phyloP scores from a whole-genome alignment of 2,113 vertebrate genomes.

The Oncorhynchus kisutch region DNA sequence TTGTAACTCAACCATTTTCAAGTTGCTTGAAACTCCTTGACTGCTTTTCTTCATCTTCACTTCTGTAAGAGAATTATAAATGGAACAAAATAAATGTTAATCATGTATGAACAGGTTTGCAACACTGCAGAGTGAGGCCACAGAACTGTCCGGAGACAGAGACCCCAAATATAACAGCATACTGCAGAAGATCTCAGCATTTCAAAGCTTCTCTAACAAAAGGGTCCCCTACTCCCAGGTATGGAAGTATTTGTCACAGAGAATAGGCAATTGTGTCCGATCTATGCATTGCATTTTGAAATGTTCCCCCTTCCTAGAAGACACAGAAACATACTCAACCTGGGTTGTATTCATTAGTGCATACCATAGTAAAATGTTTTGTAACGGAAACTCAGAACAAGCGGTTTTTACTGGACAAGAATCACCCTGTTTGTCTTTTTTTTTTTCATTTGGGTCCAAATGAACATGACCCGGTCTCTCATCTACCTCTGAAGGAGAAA shows the following conservation, averaged over 20 bases:
- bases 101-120: background rate
- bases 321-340: background rate
- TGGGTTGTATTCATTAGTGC: too few species aligned
- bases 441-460: too few species aligned
- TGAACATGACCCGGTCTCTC: background rate
- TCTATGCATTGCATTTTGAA: too few species aligned
- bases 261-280: too few species aligned
- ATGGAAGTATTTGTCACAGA: background rate
- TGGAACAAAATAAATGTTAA: too few species aligned
- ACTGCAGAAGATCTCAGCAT: constrained; percentile 12
- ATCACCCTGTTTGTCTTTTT: too few species aligned
- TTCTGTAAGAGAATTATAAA: too few species aligned
- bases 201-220: constrained; percentile 16
- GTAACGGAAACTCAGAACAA: background rate
- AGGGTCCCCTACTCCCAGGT: constrained; percentile 5
- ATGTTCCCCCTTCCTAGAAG: background rate
- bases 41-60: too few species aligned
- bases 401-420: too few species aligned
- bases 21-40: too few species aligned
- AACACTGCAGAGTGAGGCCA: constrained; percentile 3
- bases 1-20: too few species aligned
- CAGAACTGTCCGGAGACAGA: background rate
- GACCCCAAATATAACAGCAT: constrained; percentile 2
- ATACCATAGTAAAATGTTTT: background rate
- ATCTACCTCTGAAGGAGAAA: background rate